phyloP scores from a whole-genome alignment of 2,113 vertebrate species.

The Myocastor coypus region DNA sequence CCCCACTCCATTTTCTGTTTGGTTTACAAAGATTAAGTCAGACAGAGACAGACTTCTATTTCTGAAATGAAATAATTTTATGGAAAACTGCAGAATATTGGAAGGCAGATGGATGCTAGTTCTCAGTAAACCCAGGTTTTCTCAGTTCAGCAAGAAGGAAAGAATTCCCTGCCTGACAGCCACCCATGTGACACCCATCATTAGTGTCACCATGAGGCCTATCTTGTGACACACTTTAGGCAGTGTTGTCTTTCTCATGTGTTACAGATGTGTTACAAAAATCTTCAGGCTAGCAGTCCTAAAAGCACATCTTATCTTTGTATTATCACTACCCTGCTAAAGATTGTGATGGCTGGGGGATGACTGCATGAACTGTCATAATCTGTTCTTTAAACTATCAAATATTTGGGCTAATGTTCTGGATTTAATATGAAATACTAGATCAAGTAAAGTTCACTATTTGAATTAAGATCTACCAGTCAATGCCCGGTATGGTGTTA shows the following conservation, averaged over 20 bases:
- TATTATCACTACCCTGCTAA: not conserved
- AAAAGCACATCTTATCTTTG: not conserved
- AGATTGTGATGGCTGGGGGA: not conserved
- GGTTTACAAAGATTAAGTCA: not conserved
- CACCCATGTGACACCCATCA: not conserved
- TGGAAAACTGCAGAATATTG: not conserved
- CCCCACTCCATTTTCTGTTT: not conserved
- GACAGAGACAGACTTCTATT: not conserved
- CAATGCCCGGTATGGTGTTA: slow-evolving; percentile 63
- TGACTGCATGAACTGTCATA: slow-evolving; percentile 22
- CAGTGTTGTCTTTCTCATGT: not conserved
- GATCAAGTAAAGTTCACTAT: slow-evolving; percentile 1
- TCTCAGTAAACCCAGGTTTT: not conserved
- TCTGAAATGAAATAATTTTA: slow-evolving; percentile 36
- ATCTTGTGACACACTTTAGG: not conserved
- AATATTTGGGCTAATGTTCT: slow-evolving; percentile 63
- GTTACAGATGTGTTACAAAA: not conserved
- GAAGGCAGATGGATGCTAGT: not conserved
- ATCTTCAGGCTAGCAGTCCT: not conserved
- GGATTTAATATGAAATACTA: slow-evolving; percentile 67
- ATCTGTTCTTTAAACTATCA: slow-evolving; percentile 35
- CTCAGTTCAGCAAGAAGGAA: not conserved
- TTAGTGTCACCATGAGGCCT: not conserved
- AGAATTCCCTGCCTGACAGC: not conserved
- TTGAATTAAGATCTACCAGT: slow-evolving; percentile 67